Evolutionary conservation across 2,888 invertebrate species (phyloP), one percentile per base, ranked within the genome.

Genomic region (Dasysyrphus albostriatus): DNA sequence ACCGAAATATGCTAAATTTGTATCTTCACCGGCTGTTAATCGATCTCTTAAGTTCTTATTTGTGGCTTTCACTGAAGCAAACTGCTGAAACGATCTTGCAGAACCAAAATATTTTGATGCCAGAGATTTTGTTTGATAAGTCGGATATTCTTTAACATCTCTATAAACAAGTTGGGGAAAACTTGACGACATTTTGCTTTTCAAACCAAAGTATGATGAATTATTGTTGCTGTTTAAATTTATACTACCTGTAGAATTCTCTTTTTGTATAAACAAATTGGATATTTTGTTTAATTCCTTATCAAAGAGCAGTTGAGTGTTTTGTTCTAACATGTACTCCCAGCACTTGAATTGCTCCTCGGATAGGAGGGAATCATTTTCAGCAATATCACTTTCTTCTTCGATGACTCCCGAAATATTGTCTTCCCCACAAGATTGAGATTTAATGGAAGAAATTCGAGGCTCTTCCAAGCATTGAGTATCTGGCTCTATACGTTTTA

Each of bases 281-380:
- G 96, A 95, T 56, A 97, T 93, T 44, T 97, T 96, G 90, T 97
- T 97, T 65, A 97, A 92, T 92, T 98, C 98, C 90, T 97, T 97
- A 92, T 97, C 97, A 90, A 98, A 98, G 2, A 98, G 91, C 91
- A 97, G 93, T 91, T 97, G 97, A 0, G 97, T 97, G 90, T 98
- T 98, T 91, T 97, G 97, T 90, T 98, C 98, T 63, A 98, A 92
- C 97, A 98, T 97, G 90, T 98, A 98, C 89, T 98, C 98, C 98
- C 98, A 98, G 91, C 97, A 98, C 91, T 97, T 96, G 90, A 97
- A 97, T 91, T 97, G 97, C 91, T 98, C 98, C 90, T 97, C 97
- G 1, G 96, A 95, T 80, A 96, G 93, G 9, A 93, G 94, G 0
- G 94, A 94, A 91, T 94, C 94, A 5, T 93, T 93, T 89, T 94